Percentiles rank a stretch among this genome's conserved stretches.
Evolutionary conservation across 2,888 invertebrate species (phyloP).

Genomic region (Dione juno): DNA sequence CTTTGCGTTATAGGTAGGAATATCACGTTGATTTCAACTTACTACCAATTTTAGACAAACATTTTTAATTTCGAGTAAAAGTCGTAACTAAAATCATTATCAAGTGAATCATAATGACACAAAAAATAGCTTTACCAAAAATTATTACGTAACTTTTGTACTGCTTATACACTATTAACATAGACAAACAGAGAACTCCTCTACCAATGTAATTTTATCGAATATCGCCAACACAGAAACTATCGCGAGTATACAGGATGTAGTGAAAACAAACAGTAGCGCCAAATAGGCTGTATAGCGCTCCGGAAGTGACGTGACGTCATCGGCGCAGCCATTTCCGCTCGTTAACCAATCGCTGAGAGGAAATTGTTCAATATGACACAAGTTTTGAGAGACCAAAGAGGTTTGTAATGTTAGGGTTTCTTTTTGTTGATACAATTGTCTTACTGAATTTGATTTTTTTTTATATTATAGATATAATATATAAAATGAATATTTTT

Average conservation of each 20-base stretch:
- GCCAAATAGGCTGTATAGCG: slow-evolving; percentile 49
- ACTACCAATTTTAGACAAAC: no score
- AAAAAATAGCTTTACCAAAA: neutral
- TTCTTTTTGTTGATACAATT: slow-evolving; percentile 6
- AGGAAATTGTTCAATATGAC: slow-evolving; percentile 59
- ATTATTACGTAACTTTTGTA: neutral
- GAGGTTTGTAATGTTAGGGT: slow-evolving; percentile 23
- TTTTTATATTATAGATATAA: no score
- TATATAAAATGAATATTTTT: no score
- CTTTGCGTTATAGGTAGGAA: no score
- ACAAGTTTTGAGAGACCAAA: slow-evolving; percentile 38
- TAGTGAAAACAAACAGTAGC: slow-evolving; percentile 42
- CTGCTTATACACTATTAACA: neutral
- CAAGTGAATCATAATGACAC: neutral
- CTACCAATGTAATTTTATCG: slow-evolving; percentile 21
- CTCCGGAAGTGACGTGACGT: slow-evolving; percentile 60
- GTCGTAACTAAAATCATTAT: no score
- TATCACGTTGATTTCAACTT: no score
- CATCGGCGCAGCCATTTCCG: slow-evolving; percentile 69
- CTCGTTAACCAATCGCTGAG: slow-evolving; percentile 64
- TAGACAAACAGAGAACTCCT: slow-evolving; percentile 16
- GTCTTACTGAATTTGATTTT: neutral
- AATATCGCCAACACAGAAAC: slow-evolving; percentile 16
- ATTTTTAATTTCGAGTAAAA: no score
- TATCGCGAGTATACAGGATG: slow-evolving; percentile 27